phyloP scores from a whole-genome alignment of 2,113 vertebrate species.

The Otolemur garnettii region DNA sequence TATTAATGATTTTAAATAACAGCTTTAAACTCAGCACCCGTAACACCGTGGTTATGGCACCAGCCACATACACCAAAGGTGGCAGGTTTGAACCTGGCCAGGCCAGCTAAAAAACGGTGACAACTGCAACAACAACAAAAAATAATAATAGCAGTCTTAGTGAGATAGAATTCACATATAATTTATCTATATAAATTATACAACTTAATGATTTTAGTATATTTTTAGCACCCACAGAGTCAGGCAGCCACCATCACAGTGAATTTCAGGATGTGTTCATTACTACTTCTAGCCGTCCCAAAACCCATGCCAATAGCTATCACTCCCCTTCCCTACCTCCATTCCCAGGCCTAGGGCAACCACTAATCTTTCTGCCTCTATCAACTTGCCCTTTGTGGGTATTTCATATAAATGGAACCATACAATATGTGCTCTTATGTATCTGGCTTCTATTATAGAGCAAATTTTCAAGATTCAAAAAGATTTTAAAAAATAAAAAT shows the following conservation, averaged over 20 bases:
- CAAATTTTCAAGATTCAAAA: background rate
- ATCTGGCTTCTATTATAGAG: background rate
- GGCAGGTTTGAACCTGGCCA: too few species aligned
- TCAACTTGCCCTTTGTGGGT: background rate
- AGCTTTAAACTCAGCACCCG: background rate
- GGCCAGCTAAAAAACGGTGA: too few species aligned
- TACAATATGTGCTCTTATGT: background rate
- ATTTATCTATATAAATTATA: background rate
- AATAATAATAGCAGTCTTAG: too few species aligned
- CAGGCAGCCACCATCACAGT: background rate
- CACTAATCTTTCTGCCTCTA: background rate
- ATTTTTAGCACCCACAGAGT: background rate
- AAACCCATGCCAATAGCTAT: background rate
- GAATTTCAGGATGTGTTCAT: background rate
- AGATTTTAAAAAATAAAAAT: too few species aligned
- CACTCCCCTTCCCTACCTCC: background rate
- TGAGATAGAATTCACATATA: background rate
- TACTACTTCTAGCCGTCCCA: background rate
- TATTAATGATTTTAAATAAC: conserved; percentile 20
- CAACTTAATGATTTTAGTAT: background rate
- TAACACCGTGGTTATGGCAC: too few species aligned
- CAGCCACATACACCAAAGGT: too few species aligned
- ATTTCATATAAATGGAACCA: background rate
- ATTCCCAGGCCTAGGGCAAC: background rate
- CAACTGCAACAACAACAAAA: too few species aligned